phyloP scores from a whole-genome alignment of 2,113 vertebrate species.

The Camelus bactrianus region DNA sequence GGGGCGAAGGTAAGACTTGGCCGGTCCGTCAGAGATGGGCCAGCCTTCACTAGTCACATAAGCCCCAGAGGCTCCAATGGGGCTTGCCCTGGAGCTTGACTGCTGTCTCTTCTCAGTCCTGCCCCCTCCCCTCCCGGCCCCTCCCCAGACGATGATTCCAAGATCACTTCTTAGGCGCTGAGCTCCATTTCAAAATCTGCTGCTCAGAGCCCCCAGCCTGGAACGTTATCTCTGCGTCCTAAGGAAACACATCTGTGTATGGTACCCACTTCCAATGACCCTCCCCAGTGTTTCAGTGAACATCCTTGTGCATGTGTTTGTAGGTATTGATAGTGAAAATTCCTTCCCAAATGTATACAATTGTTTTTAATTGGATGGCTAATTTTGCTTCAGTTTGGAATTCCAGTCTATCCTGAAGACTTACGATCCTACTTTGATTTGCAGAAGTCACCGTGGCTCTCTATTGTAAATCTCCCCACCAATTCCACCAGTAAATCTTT shows the following conservation, averaged over 20 bases:
- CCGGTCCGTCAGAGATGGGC: background rate
- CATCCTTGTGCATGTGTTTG: background rate
- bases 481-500: background rate
- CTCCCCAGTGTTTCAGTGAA: background rate
- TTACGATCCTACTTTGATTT: background rate
- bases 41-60: background rate
- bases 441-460: background rate
- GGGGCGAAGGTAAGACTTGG: accelerated
- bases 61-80: background rate
- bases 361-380: background rate
- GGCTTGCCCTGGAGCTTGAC: background rate
- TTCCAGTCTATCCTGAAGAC: background rate
- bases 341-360: background rate
- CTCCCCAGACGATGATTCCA: background rate
- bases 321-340: background rate
- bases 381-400: conserved; percentile 27
- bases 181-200: background rate
- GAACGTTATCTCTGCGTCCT: background rate
- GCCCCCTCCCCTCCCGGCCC: background rate
- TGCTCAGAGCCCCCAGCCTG: background rate
- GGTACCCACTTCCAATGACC: background rate
- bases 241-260: background rate
- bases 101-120: background rate
- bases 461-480: background rate
- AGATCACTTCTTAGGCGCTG: background rate